These are phyloP conservation scores for Drosophila parthenogenetica DNA, from an alignment of 2,888 invertebrate genomes.

Conservation along the genomic window DNA sequence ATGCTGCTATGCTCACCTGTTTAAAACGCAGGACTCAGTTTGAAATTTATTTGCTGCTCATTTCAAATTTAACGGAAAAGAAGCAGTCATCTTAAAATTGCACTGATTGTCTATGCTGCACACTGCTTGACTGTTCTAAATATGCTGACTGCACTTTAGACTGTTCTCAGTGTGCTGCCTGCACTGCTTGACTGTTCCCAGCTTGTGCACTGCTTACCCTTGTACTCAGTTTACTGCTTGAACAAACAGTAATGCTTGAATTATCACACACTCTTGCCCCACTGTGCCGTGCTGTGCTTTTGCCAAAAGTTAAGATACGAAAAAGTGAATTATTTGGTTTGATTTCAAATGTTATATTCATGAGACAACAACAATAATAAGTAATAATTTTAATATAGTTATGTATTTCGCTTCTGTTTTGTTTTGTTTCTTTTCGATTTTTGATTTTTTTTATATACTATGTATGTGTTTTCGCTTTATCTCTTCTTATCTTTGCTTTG, in stretches of 20 bases:
- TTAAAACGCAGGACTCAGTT: too few species aligned
- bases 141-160: neutral
- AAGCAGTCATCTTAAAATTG: neutral
- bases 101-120: neutral
- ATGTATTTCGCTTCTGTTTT: slow-evolving; percentile 52
- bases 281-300: neutral
- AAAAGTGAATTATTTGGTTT: slow-evolving; percentile 44
- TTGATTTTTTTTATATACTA: slow-evolving; percentile 48
- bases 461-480: slow-evolving; percentile 46
- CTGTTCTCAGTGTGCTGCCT: neutral
- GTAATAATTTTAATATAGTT: slow-evolving; percentile 75
- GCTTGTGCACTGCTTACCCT: neutral
- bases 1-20: too few species aligned
- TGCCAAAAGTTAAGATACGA: slow-evolving; percentile 31
- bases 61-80: neutral
- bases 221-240: neutral
- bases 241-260: neutral
- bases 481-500: slow-evolving; percentile 38
- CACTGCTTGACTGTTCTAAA: slow-evolving; percentile 6
- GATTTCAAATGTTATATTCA: slow-evolving; percentile 68
- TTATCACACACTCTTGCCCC: slow-evolving; percentile 8
- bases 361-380: slow-evolving; percentile 81
- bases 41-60: too few species aligned
- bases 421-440: slow-evolving; percentile 13
- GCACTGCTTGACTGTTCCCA: neutral